Conservation (phyloP, 2,113 vertebrate species). For the Cervus canadensis region DNA sequence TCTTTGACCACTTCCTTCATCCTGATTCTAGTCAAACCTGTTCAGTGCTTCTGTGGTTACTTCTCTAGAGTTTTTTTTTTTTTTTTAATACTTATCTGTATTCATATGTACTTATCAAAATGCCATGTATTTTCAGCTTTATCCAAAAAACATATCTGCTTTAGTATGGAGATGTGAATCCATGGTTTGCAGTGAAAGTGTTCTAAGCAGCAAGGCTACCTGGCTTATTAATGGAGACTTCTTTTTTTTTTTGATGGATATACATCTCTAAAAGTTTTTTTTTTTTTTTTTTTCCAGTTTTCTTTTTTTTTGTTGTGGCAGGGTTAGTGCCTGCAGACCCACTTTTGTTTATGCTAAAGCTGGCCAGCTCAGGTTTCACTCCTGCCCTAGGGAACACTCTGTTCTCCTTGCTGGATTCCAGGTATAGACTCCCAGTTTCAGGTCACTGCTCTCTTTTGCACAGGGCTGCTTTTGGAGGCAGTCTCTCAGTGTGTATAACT, state of each 20-base stretch:
- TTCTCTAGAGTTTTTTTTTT: background rate
- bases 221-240: background rate
- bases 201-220: background rate
- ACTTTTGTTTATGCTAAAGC: constrained; percentile 3
- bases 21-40: background rate
- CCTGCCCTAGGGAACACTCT: background rate
- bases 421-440: background rate
- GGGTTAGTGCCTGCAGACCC: background rate
- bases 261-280: background rate
- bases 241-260: background rate
- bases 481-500: background rate
- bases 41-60: background rate
- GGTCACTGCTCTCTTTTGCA: background rate
- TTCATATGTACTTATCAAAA: background rate
- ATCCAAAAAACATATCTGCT: background rate
- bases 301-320: background rate
- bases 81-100: background rate
- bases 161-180: background rate
- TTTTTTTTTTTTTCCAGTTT: background rate
- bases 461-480: background rate
- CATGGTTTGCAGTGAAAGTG: background rate
- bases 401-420: background rate
- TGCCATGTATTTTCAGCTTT: background rate
- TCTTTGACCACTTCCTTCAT: background rate
- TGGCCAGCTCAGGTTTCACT: background rate